A percentile compares a stretch with the other conserved stretches of the same genome.
Conservation (phyloP, 2,113 vertebrate genomes). For the Xenopus laevis region DNA sequence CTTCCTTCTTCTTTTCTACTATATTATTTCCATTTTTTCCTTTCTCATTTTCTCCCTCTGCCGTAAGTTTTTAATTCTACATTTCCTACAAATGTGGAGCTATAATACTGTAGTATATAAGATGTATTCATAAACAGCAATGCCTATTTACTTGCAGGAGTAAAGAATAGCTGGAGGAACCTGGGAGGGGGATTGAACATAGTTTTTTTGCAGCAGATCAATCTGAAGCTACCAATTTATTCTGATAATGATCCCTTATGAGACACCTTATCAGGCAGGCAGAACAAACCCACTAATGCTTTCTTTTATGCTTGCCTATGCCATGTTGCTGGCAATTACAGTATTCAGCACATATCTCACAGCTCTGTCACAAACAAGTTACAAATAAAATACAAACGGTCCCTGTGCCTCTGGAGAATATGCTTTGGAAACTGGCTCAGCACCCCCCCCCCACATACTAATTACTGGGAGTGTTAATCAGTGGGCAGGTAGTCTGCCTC, state of each 20-base stretch:
- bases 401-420: background rate
- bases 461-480: constrained; percentile 16
- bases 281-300: background rate
- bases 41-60: too few relatives aligned
- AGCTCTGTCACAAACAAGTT: background rate
- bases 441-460: background rate
- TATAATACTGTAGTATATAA: background rate
- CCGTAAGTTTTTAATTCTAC: too few relatives aligned
- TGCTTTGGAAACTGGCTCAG: background rate
- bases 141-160: background rate
- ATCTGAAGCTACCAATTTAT: constrained; percentile 3
- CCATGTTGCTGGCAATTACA: background rate
- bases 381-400: background rate
- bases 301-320: too few relatives aligned
- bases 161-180: background rate
- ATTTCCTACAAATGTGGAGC: too few relatives aligned
- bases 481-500: background rate
- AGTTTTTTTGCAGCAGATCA: background rate
- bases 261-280: background rate
- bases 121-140: background rate
- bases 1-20: too few relatives aligned
- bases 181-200: too few relatives aligned
- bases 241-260: constrained; percentile 5
- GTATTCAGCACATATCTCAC: background rate
- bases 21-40: too few relatives aligned